These are phyloP conservation scores for Aleadryas rufinucha DNA, from an alignment of 2,113 vertebrate species.

Conservation along the genomic window DNA sequence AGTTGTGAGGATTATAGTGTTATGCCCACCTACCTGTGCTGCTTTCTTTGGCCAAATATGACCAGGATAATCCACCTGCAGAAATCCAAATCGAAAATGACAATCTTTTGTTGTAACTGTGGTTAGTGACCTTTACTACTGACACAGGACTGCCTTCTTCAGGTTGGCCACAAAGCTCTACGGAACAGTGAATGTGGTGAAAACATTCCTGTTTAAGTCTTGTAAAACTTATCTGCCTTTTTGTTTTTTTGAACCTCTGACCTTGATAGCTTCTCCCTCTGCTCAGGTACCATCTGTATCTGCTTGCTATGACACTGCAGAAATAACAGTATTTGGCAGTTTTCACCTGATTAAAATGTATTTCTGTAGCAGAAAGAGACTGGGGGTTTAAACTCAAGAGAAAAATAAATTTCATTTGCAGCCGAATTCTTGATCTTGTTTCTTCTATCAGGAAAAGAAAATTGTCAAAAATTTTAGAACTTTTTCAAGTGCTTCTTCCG, in stretches of 20 bases:
- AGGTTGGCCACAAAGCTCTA: background rate
- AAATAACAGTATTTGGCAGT: background rate
- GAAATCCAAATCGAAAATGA: background rate
- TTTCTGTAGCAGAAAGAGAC: background rate
- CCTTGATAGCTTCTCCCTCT: background rate
- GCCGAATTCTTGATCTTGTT: background rate
- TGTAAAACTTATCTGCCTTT: background rate
- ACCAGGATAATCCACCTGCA: background rate
- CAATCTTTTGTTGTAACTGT: background rate
- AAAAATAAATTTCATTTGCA: background rate
- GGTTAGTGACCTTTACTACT: background rate
- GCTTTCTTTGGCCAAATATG: background rate
- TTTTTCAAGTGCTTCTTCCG: background rate
- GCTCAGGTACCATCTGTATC: background rate
- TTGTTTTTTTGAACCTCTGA: background rate
- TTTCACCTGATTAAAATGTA: background rate
- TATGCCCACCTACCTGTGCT: background rate
- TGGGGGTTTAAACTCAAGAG: background rate
- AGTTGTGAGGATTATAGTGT: background rate
- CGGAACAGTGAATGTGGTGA: background rate
- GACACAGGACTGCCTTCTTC: background rate
- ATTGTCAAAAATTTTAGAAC: background rate
- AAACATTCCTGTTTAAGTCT: background rate
- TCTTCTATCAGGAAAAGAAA: background rate
- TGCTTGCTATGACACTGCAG: background rate